Percentiles rank a stretch among this genome's conserved stretches.
Conservation (phyloP, 2,113 vertebrate species). For the Ictidomys tridecemlineatus region DNA sequence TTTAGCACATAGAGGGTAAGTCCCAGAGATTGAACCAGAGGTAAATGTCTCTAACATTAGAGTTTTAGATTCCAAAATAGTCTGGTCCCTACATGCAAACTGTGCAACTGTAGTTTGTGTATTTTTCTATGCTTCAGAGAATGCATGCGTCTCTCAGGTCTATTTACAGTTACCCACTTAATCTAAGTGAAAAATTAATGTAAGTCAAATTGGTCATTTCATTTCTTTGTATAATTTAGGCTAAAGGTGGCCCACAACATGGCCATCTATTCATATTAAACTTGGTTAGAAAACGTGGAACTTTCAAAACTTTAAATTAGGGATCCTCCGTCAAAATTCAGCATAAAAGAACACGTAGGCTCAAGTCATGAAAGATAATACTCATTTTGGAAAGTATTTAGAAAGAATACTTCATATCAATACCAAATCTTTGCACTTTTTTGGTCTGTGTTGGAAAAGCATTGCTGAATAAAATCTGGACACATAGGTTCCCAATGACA, state of each 20-base stretch:
- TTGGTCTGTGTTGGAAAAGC: constrained; percentile 13
- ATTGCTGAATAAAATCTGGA: constrained; percentile 14
- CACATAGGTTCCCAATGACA: not conserved
- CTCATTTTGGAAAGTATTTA: constrained; percentile 40
- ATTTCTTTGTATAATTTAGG: constrained; percentile 50
- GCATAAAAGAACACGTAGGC: not conserved
- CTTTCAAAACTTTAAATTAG: constrained; percentile 26
- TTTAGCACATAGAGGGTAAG: not conserved
- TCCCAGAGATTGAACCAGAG: not conserved
- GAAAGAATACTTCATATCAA: constrained; percentile 37
- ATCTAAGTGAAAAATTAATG: constrained; percentile 16
- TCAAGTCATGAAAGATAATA: constrained; percentile 22
- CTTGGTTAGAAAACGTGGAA: constrained; percentile 24
- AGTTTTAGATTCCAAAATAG: constrained; percentile 32
- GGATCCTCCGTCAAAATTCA: constrained; percentile 9
- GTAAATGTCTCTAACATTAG: not conserved
- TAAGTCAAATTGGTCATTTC: constrained; percentile 10
- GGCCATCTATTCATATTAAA: not conserved
- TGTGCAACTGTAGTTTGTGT: constrained; percentile 21
- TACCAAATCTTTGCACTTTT: not conserved
- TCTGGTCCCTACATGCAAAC: not conserved
- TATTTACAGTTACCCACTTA: constrained; percentile 25
- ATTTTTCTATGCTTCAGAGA: constrained; percentile 47
- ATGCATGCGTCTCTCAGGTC: not conserved
- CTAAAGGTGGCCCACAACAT: not conserved